Base-by-base conservation (phyloP, 2,888 invertebrate genomes). In the Cerceris rybyensis region DNA sequence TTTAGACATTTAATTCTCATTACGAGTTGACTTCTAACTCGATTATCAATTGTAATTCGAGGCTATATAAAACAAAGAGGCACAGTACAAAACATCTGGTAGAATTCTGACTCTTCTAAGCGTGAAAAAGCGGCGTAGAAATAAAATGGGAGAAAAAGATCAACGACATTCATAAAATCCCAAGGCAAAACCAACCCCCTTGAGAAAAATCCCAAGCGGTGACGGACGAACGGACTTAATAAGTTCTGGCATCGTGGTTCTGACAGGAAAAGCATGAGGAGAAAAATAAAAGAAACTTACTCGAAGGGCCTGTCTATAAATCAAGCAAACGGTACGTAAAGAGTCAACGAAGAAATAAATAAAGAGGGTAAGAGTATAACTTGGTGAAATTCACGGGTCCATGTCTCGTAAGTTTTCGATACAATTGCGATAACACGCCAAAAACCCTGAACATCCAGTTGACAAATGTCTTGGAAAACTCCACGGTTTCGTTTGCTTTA, bases 331-430 rank as follows among this genome's bases (percentile, higher is more conserved):
- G n/a, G 42, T 46, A 60, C 50, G 57, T 57, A 64, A 28, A 68
- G 58, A 64, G 68, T 76, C 72, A 58, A 58, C 59, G 7, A 58
- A 14, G 68, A 72, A 64, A 67, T 72, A 76, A 76, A 68, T 76
- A 76, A 28, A 72, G 13, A 14, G 43, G 50, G 17, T 63, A 70
- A 63, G 57, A 59, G 39, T 57, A 42, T 16, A 57, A 67, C 42
- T 66, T 75, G 54, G 61, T 49, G 55, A 65, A 60, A 39, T 65
- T 50, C 52, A 55, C 8, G 11, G 11, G 43, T 61, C 11, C 50
- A 11, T 17, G 41, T 7, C 55, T n/a, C 41, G 17, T 58, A 49
- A 39, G 13, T 57, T 43, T 42, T 5, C 55, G 75, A 65, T 60
- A 64, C 71, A 71, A 71, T 66, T 13, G 16, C 72, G 43, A 17